These are phyloP conservation scores for Parus major DNA, from an alignment of 2,113 vertebrate species.

Conservation along the genomic window DNA sequence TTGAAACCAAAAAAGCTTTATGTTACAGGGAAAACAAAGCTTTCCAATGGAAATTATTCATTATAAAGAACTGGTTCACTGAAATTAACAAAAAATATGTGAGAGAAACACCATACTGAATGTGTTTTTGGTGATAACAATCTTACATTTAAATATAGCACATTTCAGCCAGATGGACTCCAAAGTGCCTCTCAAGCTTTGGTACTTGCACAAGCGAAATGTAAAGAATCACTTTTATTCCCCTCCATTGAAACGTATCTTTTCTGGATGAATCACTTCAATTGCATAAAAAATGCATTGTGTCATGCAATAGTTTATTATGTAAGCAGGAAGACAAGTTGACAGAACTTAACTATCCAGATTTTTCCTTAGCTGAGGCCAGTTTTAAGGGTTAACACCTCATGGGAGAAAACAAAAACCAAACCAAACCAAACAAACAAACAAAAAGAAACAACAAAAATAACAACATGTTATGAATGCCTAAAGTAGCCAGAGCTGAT, in stretches of 20 bases:
- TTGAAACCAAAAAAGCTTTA: conserved; percentile 69
- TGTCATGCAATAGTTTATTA: neutral
- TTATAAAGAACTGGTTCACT: conserved; percentile 72
- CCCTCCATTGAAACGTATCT: conserved; percentile 25
- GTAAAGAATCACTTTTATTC: conserved; percentile 52
- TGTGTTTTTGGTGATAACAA: conserved; percentile 71
- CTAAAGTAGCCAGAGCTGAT: neutral
- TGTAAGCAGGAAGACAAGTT: neutral
- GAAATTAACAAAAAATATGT: conserved; percentile 76
- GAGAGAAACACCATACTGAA: conserved; percentile 74
- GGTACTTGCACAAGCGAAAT: conserved; percentile 33
- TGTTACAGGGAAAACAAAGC: conserved; percentile 73
- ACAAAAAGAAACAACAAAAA: neutral
- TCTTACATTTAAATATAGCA: conserved; percentile 63
- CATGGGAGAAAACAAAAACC: neutral
- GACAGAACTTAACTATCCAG: neutral
- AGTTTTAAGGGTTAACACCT: neutral
- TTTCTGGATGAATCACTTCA: conserved; percentile 14
- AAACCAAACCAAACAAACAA: too few relatives aligned
- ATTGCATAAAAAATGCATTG: neutral
- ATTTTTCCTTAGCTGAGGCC: neutral
- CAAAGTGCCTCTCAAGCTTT: conserved; percentile 56
- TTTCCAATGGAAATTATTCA: conserved; percentile 79
- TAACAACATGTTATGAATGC: neutral
- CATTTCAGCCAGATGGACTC: conserved; percentile 67